Evolutionary conservation across 1,140 invertebrate genomes (phyloP), one percentile per base, ranked within the genome.

Genomic region (Drosophila azteca): DNA sequence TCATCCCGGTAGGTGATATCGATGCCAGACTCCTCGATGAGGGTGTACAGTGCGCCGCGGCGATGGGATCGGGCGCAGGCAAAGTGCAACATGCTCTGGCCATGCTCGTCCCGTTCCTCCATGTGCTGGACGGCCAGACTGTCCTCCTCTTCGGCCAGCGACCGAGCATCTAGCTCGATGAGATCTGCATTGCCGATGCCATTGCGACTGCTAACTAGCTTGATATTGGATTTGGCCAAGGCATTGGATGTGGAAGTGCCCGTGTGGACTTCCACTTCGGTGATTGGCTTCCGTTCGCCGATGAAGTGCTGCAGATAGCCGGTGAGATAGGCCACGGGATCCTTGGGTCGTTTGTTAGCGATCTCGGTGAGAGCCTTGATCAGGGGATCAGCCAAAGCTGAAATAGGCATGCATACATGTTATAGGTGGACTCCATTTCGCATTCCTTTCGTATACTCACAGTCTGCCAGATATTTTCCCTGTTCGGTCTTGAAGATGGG

Each of bases 31-130:
- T 97, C 96, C 81, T 96, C 93, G 0, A 98, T 92, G 2, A 97
- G 91, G 62, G 96, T 94, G 80, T 95, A 95, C 6, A 97, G 92
- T 0, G 95, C 95, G 60, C 96, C 95, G 35, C 95, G 93, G 0
- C 95, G 94, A 90, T 97, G 96, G 1, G 95, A 93, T 17, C 96
- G 93, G 0, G 95, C 94, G 0, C 96, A 96, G 2, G 96, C 96
- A 91, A 97, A 97, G 91, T 98, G 97, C n/a, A 98, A 91, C 93
- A 97, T 95, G 48, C 95, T 97, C 90, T 97, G 96, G 0, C 97
- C 97, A 72, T 97, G 95, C 88, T 97, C 96, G 77, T 97, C 96
- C 5, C 91, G 73, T 22, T 91, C 90, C 60, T 91, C 91, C 54
- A 89, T 31, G 2, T 90, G 77, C 11, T 77, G 87, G 26, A 78